Conservation (phyloP, 2,797 vertebrate species). For the Lemur catta region DNA sequence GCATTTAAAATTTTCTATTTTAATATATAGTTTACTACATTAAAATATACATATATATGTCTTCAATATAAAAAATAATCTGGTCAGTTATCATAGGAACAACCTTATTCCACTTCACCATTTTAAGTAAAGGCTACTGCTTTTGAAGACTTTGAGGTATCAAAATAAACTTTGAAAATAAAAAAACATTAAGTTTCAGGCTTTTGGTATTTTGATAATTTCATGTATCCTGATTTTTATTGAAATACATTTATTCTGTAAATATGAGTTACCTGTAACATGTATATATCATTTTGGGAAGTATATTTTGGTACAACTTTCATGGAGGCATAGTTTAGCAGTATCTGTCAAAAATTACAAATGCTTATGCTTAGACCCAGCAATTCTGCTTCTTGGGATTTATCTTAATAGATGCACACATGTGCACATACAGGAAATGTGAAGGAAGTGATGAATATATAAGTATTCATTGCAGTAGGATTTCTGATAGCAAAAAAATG, state of each 20-base stretch:
- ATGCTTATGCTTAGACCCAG: neutral
- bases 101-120: neutral
- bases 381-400: neutral
- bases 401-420: neutral
- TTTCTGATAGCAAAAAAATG: neutral
- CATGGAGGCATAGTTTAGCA: neutral
- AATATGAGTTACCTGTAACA: neutral
- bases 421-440: neutral
- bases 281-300: neutral
- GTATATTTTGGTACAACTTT: neutral
- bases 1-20: neutral
- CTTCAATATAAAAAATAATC: conserved; percentile 27
- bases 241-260: neutral
- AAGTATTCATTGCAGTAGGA: neutral
- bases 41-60: conserved; percentile 4
- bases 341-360: neutral
- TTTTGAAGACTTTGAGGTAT: conserved; percentile 10
- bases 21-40: neutral
- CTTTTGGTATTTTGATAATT: neutral
- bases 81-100: neutral
- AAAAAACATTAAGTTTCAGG: neutral
- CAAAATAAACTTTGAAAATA: neutral
- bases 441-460: neutral
- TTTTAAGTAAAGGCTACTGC: neutral
- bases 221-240: neutral